phyloP scores from a whole-genome alignment of 2,888 invertebrate genomes.

The Copidosoma aretas region DNA sequence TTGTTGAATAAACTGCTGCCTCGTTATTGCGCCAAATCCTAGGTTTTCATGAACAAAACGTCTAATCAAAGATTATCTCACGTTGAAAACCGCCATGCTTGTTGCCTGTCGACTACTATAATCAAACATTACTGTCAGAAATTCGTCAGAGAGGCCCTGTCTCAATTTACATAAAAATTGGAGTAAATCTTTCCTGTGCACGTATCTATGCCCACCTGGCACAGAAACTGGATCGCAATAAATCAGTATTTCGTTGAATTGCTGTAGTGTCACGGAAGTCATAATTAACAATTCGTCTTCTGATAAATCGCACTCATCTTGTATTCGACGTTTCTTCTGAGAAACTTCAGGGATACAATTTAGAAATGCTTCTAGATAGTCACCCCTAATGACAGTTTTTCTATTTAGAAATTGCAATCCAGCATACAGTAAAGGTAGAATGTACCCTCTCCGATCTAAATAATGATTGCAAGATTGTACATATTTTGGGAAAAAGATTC shows the following conservation, averaged over 20 bases:
- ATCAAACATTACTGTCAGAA: constrained; percentile 19
- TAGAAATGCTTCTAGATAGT: constrained; percentile 26
- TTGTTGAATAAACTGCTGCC: constrained; percentile 25
- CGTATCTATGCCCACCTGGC: background rate
- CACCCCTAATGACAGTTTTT: constrained; percentile 21
- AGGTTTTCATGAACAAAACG: constrained; percentile 38
- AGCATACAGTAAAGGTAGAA: constrained; percentile 8
- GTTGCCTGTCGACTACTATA: constrained; percentile 18
- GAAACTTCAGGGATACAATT: constrained; percentile 22
- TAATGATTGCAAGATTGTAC: constrained; percentile 31
- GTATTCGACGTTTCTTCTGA: background rate
- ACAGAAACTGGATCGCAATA: constrained; percentile 29
- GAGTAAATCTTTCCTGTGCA: constrained; percentile 16
- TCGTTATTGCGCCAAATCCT: constrained; percentile 35
- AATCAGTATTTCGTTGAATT: constrained; percentile 26
- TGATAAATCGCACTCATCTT: constrained; percentile 7
- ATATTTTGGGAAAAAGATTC: constrained; percentile 31
- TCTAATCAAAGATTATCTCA: constrained; percentile 30
- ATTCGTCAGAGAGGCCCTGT: constrained; percentile 15
- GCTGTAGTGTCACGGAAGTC: background rate
- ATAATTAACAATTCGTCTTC: constrained; percentile 9
- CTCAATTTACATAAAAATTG: constrained; percentile 22
- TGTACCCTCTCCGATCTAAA: constrained; percentile 25
- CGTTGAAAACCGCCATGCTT: constrained; percentile 8
- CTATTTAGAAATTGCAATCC: constrained; percentile 26